Percentiles rank a stretch among this genome's conserved stretches.
Conservation (phyloP, 1,140 invertebrate genomes). For the Cydia pomonella region DNA sequence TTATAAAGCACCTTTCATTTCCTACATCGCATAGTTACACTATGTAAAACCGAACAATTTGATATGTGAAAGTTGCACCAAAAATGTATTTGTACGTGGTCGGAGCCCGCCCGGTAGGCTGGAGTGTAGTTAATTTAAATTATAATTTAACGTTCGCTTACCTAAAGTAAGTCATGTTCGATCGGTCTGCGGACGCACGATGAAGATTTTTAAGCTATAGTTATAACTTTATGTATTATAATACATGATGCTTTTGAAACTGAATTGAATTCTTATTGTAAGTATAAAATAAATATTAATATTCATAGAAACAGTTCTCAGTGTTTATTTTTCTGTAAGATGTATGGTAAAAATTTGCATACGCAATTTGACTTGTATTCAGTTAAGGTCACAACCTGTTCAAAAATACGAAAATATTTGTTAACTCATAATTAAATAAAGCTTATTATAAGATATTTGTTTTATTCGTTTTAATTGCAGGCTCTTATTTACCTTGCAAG, state of each 20-base stretch:
- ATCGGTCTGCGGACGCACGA: constrained; percentile 63
- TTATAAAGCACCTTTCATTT: constrained; percentile 47
- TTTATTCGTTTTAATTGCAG: constrained; percentile 64
- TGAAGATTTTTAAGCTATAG: constrained; percentile 67
- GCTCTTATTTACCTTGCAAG: background rate
- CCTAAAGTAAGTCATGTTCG: constrained; percentile 66
- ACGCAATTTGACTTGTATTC: constrained; percentile 78
- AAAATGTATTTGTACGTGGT: constrained; percentile 41
- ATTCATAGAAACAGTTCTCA: constrained; percentile 77
- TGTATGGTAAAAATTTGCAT: constrained; percentile 70
- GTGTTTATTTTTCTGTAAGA: constrained; percentile 77
- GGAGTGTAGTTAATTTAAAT: constrained; percentile 71
- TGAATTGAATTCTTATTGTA: constrained; percentile 78
- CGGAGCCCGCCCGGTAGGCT: constrained; percentile 39
- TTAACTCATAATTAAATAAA: constrained; percentile 81
- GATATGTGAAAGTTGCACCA: constrained; percentile 51
- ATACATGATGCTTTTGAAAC: constrained; percentile 76
- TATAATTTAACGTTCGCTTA: constrained; percentile 72
- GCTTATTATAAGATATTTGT: constrained; percentile 79
- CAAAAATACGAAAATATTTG: constrained; percentile 80
- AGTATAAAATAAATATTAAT: constrained; percentile 77
- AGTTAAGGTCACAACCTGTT: constrained; percentile 80
- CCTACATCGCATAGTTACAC: constrained; percentile 48
- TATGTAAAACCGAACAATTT: constrained; percentile 46
- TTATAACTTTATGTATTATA: constrained; percentile 77